Percentiles rank a stretch among this genome's conserved stretches.
These are phyloP conservation scores for Vulpes ferrilata DNA, from an alignment of 2,113 vertebrate species.

Conservation along the genomic window DNA sequence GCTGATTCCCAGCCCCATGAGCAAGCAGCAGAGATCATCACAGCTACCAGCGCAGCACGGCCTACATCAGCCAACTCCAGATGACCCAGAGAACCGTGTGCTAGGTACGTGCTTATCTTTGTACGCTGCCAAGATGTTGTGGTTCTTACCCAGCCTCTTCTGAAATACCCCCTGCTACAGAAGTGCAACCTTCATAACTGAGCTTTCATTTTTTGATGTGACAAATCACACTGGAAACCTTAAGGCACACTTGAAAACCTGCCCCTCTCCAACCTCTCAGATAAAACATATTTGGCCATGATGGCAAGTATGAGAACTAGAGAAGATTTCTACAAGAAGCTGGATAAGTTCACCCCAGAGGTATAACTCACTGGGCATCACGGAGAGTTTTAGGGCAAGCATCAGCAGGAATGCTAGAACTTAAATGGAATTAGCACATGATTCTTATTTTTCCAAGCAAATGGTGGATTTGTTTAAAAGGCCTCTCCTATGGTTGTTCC, in stretches of 20 bases:
- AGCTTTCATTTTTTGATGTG: neutral
- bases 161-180: neutral
- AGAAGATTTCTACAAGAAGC: neutral
- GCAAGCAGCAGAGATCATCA: neutral
- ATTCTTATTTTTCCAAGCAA: slow-evolving; percentile 40
- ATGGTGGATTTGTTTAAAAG: neutral
- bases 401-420: neutral
- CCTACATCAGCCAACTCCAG: neutral
- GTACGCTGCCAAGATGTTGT: neutral
- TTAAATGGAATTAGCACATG: neutral
- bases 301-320: neutral
- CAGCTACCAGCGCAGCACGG: neutral
- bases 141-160: neutral
- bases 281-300: neutral
- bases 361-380: neutral
- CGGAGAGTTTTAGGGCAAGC: neutral
- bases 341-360: slow-evolving; percentile 7
- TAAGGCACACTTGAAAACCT: neutral
- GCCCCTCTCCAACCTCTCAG: neutral
- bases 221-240: neutral
- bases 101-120: neutral
- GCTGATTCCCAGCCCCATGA: neutral
- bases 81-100: neutral
- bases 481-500: neutral
- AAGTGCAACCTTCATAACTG: neutral